Evolutionary conservation across 2,888 invertebrate genomes (phyloP).

Genomic region (Andrena camellia): DNA sequence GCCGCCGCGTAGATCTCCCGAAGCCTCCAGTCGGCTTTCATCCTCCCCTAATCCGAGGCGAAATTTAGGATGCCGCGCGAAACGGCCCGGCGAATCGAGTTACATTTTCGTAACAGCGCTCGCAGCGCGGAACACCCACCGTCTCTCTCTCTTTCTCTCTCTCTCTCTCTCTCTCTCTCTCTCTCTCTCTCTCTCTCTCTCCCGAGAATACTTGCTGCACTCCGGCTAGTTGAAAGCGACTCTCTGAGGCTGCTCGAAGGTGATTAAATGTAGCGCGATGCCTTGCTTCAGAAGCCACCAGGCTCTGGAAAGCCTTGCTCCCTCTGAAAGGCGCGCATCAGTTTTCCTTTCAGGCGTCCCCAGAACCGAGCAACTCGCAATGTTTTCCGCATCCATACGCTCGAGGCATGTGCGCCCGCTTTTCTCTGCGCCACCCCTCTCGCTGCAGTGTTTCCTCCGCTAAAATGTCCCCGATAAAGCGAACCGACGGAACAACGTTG

Average conservation of each 20-base stretch:
- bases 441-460: too few relatives aligned
- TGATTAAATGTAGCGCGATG: too few relatives aligned
- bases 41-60: slow-evolving; percentile 18
- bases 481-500: neutral
- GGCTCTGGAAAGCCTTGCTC: too few relatives aligned
- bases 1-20: neutral
- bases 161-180: neutral
- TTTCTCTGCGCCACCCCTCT: too few relatives aligned
- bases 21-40: neutral
- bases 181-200: neutral
- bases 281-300: too few relatives aligned
- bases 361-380: neutral
- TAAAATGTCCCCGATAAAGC: slow-evolving; percentile 3
- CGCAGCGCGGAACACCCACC: too few relatives aligned
- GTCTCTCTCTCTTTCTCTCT: neutral
- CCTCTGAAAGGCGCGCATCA: too few relatives aligned
- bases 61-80: slow-evolving; percentile 22
- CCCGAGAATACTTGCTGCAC: too few relatives aligned
- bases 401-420: neutral
- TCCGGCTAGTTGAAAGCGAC: too few relatives aligned
- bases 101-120: slow-evolving; percentile 4
- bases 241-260: too few relatives aligned
- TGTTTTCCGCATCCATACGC: slow-evolving; percentile 3
- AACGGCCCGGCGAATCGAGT: slow-evolving; percentile 10
- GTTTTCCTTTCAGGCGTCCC: too few relatives aligned